A percentile compares a stretch with the other conserved stretches of the same genome.
phyloP scores from a whole-genome alignment of 2,113 vertebrate species.

The Leptosomus discolor region DNA sequence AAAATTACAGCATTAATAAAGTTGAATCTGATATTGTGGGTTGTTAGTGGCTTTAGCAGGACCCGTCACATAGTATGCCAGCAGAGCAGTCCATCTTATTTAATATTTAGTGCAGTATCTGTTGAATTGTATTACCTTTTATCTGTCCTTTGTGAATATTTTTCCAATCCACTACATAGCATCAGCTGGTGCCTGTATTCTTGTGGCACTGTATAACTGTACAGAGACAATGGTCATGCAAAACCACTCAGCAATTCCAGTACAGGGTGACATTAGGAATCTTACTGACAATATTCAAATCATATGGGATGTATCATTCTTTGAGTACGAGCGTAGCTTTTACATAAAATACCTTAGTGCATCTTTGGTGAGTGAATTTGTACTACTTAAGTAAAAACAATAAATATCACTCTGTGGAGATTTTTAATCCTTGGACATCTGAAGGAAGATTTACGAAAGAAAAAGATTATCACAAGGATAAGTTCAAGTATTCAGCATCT shows the following conservation, averaged over 20 bases:
- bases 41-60: background rate
- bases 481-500: background rate
- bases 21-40: background rate
- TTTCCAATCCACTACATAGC: background rate
- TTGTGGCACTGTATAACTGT: background rate
- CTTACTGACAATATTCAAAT: background rate
- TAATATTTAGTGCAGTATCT: background rate
- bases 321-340: background rate
- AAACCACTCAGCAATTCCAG: background rate
- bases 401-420: background rate
- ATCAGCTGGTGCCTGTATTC: background rate
- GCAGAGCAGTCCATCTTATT: background rate
- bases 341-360: background rate
- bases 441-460: background rate
- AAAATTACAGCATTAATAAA: background rate
- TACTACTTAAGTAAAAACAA: background rate
- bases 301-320: fast-evolving
- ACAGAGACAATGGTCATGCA: background rate
- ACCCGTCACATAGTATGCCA: background rate
- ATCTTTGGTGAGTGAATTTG: background rate
- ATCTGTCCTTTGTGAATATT: background rate
- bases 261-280: background rate
- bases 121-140: background rate
- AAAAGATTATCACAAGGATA: background rate
- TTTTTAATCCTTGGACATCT: background rate